Conservation (phyloP, 2,888 invertebrate species). For the Drosophila leonis region DNA sequence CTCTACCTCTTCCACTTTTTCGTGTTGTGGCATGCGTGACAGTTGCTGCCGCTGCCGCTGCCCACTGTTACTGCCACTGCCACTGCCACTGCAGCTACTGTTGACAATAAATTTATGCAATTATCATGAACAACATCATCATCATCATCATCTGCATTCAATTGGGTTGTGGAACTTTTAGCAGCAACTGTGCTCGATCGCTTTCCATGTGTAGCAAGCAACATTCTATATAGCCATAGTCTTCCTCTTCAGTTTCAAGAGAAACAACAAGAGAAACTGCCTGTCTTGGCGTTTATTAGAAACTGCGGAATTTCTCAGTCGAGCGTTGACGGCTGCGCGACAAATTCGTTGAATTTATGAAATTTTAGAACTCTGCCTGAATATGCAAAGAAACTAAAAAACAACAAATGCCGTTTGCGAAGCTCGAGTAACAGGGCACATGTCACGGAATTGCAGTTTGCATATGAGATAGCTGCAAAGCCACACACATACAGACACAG, state of each 20-base stretch:
- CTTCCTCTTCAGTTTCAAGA: constrained; percentile 6
- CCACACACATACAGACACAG: constrained; percentile 11
- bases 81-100: constrained; percentile 39
- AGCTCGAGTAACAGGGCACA: constrained; percentile 68
- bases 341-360: constrained; percentile 81
- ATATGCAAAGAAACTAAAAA: constrained; percentile 2
- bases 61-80: constrained; percentile 33
- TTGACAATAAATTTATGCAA: constrained; percentile 72
- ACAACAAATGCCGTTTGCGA: constrained; percentile 24
- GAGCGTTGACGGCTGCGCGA: constrained; percentile 55
- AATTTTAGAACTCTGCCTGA: constrained; percentile 68
- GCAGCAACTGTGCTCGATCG: constrained; percentile 38
- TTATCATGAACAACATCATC: constrained; percentile 46
- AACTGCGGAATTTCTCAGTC: constrained; percentile 64
- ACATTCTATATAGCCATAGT: neutral
- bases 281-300: constrained; percentile 67
- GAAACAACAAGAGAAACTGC: constrained; percentile 47
- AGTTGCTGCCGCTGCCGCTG: constrained; percentile 38
- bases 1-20: neutral
- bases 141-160: constrained; percentile 41
- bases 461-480: constrained; percentile 47
- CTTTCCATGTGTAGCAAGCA: neutral
- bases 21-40: constrained; percentile 64
- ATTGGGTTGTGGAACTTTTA: constrained; percentile 36
- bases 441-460: constrained; percentile 71